Evolutionary conservation across 2,888 invertebrate genomes (phyloP), one percentile per base, ranked within the genome.

Genomic region (Acanthoscelides obtectus): DNA sequence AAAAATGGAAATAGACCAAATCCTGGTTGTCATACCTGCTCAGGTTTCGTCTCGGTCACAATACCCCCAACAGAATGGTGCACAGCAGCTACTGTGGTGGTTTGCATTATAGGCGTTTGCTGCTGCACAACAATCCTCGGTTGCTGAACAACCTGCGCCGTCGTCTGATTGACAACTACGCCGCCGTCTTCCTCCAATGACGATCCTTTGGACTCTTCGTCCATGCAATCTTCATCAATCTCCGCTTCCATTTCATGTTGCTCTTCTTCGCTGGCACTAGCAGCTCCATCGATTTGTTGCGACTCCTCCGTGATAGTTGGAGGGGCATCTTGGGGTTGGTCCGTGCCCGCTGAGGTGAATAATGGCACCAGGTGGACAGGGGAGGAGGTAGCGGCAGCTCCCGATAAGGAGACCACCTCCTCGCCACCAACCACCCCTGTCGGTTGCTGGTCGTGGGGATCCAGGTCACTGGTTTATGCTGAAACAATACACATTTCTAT

Each of bases 381-480:
- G 45, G 45, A 45, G 45, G 45, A 45, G 45, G 45, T 12, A 45
- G 45, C 45, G 17, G 45, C 12, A 12, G 45, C 45, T 17, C 45
- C 45, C 45, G 45, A 45, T 45, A 45, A 6, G 45, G 45, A 17
- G 12, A 45, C 45, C 45, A 45, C 45, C 12, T 45, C 45, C 45
- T 45, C 12, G 45, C 45, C 45, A 45, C 45, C 45, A 45, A 45
- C 45, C 45, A 45, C 45, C 45, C 45, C 45, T 45, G 45, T 45
- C 45, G 45, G 45, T 45, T 45, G 45, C 12, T 45, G 45, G 65
- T 72, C 70, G 45, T n/a, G 19, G 70, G 72, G 45, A 74, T 72
- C 74, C 74, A 74, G 74, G 70, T 73, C 72, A 75, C 72, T 69
- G 69, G 67, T 25, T 68, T 72, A 69, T 70, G 22, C 75, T 73